phyloP scores from a whole-genome alignment of 2,888 invertebrate species.

The Entomobrya multifasciata region DNA sequence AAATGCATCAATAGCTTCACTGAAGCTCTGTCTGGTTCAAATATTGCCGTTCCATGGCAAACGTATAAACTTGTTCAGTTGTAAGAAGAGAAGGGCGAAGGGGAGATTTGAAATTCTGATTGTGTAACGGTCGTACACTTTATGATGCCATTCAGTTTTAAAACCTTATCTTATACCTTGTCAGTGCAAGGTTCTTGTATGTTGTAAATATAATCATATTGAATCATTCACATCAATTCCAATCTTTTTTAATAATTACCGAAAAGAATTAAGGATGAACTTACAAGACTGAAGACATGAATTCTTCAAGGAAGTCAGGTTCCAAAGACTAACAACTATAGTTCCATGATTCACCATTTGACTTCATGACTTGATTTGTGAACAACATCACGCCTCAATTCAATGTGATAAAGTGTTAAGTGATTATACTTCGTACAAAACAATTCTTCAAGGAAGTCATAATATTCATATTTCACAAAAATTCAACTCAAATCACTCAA shows the following conservation, averaged over 20 bases:
- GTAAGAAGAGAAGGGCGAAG: background rate
- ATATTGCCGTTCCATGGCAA: background rate
- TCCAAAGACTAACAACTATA: background rate
- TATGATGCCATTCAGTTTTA: no score
- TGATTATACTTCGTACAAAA: no score
- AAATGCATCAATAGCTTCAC: background rate
- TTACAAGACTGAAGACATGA: no score
- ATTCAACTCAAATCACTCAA: no score
- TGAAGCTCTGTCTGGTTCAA: no score
- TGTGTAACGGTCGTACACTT: background rate
- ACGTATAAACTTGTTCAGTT: background rate
- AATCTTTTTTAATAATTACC: no score
- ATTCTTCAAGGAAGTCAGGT: background rate
- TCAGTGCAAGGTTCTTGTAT: no score
- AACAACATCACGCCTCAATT: background rate
- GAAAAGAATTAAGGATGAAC: no score
- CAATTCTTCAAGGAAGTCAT: constrained; percentile 12
- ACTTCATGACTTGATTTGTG: constrained; percentile 20
- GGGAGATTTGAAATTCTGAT: background rate
- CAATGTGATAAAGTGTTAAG: background rate
- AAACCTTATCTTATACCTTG: no score
- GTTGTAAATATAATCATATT: no score
- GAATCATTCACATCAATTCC: no score
- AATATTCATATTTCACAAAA: background rate
- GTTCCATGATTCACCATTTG: constrained; percentile 20